Percentiles rank a stretch among this genome's conserved stretches.
Conservation (phyloP, 2,113 vertebrate genomes). For the Diadophis punctatus region DNA sequence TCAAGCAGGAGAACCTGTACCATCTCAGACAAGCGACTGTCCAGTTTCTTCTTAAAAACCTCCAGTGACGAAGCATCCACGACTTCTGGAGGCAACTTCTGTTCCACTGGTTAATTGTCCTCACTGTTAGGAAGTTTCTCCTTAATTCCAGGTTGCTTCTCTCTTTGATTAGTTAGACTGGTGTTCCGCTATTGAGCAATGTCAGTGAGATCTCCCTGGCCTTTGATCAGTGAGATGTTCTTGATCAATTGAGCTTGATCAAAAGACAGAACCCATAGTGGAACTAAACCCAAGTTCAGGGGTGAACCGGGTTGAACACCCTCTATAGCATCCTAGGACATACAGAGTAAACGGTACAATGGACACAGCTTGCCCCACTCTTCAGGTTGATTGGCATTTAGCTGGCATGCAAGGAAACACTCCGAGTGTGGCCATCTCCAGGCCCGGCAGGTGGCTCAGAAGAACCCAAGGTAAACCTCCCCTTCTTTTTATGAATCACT, state of each 20-base stretch:
- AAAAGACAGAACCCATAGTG: background rate
- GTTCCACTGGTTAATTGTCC: too few relatives aligned
- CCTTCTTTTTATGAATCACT: background rate
- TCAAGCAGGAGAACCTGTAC: too few relatives aligned
- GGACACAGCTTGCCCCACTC: background rate
- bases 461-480: background rate
- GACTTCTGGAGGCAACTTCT: too few relatives aligned
- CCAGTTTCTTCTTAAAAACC: too few relatives aligned
- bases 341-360: background rate
- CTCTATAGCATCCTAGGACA: background rate
- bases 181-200: background rate
- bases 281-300: too few relatives aligned
- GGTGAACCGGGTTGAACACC: background rate
- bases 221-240: background rate
- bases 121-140: too few relatives aligned
- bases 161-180: background rate
- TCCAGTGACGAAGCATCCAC: too few relatives aligned
- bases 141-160: too few relatives aligned
- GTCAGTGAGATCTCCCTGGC: background rate
- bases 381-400: background rate
- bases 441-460: fast-evolving
- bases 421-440: too few relatives aligned
- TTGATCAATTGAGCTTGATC: background rate
- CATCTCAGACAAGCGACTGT: too few relatives aligned
- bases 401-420: background rate